Evolutionary conservation across 2,797 vertebrate genomes (phyloP), one percentile per base, ranked within the genome.

Genomic region (Cephalopachus bancanus): DNA sequence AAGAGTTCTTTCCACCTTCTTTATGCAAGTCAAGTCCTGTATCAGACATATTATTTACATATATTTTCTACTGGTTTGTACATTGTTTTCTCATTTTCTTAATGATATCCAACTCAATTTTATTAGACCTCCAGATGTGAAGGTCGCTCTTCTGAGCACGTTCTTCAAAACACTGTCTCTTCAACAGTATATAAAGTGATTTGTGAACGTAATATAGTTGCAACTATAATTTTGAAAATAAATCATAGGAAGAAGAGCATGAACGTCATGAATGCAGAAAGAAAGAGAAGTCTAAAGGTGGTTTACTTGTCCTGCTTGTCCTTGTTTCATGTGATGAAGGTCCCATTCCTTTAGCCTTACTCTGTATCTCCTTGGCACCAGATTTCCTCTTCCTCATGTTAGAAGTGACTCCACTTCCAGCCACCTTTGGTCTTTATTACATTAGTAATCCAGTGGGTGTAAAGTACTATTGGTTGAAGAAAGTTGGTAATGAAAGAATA

Each of bases 121-220:
- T 67, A 93, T 90, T 93, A 85, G 81, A 10, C n/a, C 4, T 92
- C 71, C 69, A 57, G 19, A 87, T 57, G 55, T 91, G 51, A 96
- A 44, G 30, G 30, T 89, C 93, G 30, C 30, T 95, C 26, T 92
- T 95, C 12, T 49, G 22, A 94, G 26, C 60, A 91, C 26, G 22
- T 93, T 94, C 71, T 79, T 64, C 12, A 59, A 88, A 87, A 92
- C 26, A 59, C 20, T 89, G 4, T 69, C 15, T 83, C 75, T 95
- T 93, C 44, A 71, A 76, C 20, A 72, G 37, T 71, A 51, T 57
- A 93, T 90, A 94, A 74, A 51, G 59, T 85, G 44, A 74, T 94
- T 84, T 92, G 22, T 96, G 44, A 90, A 33, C 71, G n/a, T 64
- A 80, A 60, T 59, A 5, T 92, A 14, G 16, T 19, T 93, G 71